Conservation (phyloP, 2,888 invertebrate genomes). For the Neelides folsomi region DNA sequence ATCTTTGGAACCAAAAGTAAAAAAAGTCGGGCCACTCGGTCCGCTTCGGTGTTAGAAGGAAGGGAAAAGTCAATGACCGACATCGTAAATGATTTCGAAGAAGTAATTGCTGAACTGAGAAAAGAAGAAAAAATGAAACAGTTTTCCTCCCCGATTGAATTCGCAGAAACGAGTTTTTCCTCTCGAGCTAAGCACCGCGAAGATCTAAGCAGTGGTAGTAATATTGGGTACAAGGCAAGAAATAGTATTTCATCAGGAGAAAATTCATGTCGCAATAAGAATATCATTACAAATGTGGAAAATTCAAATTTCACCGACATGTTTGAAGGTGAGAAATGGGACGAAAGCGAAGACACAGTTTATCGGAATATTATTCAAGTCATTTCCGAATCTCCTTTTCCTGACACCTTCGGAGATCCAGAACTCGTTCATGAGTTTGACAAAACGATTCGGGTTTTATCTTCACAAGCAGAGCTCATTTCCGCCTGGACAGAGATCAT, state of each 20-base stretch:
- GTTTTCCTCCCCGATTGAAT: neutral
- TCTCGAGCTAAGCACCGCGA: neutral
- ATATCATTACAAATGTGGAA: slow-evolving; percentile 6
- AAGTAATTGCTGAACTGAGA: slow-evolving; percentile 21
- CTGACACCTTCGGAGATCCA: slow-evolving; percentile 16
- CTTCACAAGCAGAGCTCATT: slow-evolving; percentile 27
- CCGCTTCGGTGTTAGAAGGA: neutral
- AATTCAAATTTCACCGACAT: neutral
- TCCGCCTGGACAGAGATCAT: slow-evolving; percentile 18
- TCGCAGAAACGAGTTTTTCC: slow-evolving; percentile 3
- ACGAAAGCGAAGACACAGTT: slow-evolving; percentile 15
- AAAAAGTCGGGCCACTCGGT: slow-evolving; percentile 3
- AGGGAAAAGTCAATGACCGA: slow-evolving; percentile 17
- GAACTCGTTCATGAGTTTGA: slow-evolving; percentile 19
- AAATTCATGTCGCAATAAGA: slow-evolving; percentile 3
- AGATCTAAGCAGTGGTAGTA: neutral
- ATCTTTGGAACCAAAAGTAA: slow-evolving; percentile 18
- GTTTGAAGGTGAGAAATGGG: slow-evolving; percentile 5
- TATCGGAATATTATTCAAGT: slow-evolving; percentile 23
- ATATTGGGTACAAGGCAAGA: no score
- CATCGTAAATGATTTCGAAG: slow-evolving; percentile 25
- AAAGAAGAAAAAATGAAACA: slow-evolving; percentile 10
- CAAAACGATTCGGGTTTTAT: slow-evolving; percentile 12
- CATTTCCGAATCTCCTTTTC: slow-evolving; percentile 16
- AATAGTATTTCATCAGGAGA: no score